A percentile compares a stretch with the other conserved stretches of the same genome.
Evolutionary conservation across 2,113 vertebrate genomes (phyloP).

Genomic region (Lampris incognitus): DNA sequence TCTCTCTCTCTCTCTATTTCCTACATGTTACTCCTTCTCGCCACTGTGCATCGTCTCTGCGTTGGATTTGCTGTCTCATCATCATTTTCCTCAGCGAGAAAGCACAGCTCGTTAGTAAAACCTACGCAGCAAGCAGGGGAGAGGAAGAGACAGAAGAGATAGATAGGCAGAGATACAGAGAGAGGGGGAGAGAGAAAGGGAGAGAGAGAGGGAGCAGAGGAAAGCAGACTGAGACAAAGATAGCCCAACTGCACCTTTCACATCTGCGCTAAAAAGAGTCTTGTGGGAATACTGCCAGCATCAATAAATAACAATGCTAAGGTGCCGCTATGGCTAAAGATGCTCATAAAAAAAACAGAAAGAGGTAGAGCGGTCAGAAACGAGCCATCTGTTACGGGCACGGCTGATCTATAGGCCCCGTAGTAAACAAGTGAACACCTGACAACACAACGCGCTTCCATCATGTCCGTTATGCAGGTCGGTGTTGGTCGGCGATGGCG

Average conservation of each 20-base stretch:
- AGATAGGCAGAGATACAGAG: not conserved
- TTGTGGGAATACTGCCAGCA: slow-evolving; percentile 58
- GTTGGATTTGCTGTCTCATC: slow-evolving; percentile 77
- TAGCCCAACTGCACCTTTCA: slow-evolving; percentile 63
- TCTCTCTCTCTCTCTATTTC: slow-evolving; percentile 23
- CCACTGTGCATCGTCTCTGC: slow-evolving; percentile 58
- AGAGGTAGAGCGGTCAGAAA: slow-evolving; percentile 20
- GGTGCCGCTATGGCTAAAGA: slow-evolving; percentile 29
- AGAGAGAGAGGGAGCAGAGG: slow-evolving; percentile 3
- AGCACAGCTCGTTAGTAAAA: slow-evolving; percentile 72
- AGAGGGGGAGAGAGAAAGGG: not conserved
- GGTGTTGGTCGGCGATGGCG: too few relatives aligned
- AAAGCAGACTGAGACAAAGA: slow-evolving; percentile 58
- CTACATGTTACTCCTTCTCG: slow-evolving; percentile 30
- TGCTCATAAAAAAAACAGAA: slow-evolving; percentile 15
- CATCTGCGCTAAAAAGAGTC: slow-evolving; percentile 65
- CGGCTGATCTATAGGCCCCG: not conserved
- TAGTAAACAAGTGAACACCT: not conserved
- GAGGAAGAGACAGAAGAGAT: not conserved
- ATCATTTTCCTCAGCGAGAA: slow-evolving; percentile 74
- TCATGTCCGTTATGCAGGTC: too few relatives aligned
- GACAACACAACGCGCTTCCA: too few relatives aligned
- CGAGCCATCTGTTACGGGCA: slow-evolving; percentile 8
- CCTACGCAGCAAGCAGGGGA: slow-evolving; percentile 61
- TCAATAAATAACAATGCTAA: slow-evolving; percentile 70